Evolutionary conservation across 2,888 invertebrate genomes (phyloP).

Genomic region (Lagria hirta): DNA sequence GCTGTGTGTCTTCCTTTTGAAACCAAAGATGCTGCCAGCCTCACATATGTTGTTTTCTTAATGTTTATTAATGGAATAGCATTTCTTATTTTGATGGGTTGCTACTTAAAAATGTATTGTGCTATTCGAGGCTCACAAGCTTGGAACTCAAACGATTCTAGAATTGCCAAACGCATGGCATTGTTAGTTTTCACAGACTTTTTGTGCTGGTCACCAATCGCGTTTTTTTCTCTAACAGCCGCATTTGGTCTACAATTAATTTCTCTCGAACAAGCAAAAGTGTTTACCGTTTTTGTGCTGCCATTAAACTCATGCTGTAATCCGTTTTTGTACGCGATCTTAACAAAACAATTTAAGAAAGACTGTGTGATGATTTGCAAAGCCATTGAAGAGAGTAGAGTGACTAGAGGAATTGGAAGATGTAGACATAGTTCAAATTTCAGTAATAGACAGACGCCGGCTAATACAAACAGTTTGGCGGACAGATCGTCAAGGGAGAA

Average conservation of each 20-base stretch:
- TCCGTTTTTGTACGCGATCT: constrained; percentile 95
- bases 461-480: constrained; percentile 80
- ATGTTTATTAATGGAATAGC: constrained; percentile 92
- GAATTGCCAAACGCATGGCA: constrained; percentile 96
- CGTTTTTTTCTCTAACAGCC: constrained; percentile 92
- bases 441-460: constrained; percentile 84
- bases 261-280: constrained; percentile 92
- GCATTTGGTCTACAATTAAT: constrained; percentile 89
- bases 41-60: constrained; percentile 86
- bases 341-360: constrained; percentile 97
- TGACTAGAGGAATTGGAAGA: constrained; percentile 82
- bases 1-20: constrained; percentile 97
- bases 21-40: constrained; percentile 71
- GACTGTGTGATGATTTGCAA: constrained; percentile 96
- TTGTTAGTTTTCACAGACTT: constrained; percentile 96
- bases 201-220: constrained; percentile 97
- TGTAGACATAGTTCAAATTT: constrained; percentile 86
- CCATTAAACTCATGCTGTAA: constrained; percentile 97
- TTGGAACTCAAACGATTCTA: constrained; percentile 96
- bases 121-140: constrained; percentile 95
- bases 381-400: constrained; percentile 91
- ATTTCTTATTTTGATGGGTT: constrained; percentile 92
- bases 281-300: constrained; percentile 92
- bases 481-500: constrained; percentile 78
- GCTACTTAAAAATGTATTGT: constrained; percentile 97